Conservation (phyloP, 2,888 invertebrate genomes). For the Agrenia bidenticulata region DNA sequence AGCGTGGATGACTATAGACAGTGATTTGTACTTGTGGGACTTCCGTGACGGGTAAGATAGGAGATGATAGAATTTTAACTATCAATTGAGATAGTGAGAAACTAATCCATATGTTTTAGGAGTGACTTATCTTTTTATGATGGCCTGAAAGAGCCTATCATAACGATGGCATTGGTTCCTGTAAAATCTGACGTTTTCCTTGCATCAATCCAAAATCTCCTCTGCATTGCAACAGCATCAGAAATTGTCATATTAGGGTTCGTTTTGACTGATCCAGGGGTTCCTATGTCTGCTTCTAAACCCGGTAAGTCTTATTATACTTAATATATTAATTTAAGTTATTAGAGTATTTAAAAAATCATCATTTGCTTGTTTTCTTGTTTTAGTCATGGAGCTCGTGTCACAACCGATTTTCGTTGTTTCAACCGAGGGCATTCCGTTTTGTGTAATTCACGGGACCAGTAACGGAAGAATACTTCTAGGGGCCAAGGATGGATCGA, state of each 20-base stretch:
- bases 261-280: slow-evolving; percentile 54
- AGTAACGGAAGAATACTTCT: slow-evolving; percentile 86
- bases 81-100: background rate
- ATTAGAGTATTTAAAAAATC: too few species aligned
- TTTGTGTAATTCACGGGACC: slow-evolving; percentile 79
- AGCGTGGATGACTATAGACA: slow-evolving; percentile 97
- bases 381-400: slow-evolving; percentile 77
- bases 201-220: slow-evolving; percentile 82
- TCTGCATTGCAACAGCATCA: slow-evolving; percentile 90
- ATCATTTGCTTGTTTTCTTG: slow-evolving; percentile 5
- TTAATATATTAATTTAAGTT: background rate
- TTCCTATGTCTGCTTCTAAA: slow-evolving; percentile 29
- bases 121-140: slow-evolving; percentile 96
- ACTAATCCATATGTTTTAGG: slow-evolving; percentile 59
- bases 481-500: slow-evolving; percentile 88
- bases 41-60: slow-evolving; percentile 76
- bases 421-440: slow-evolving; percentile 83
- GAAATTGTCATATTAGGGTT: slow-evolving; percentile 89
- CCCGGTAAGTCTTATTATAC: slow-evolving; percentile 16
- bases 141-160: slow-evolving; percentile 89
- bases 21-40: slow-evolving; percentile 97
- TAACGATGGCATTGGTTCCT: slow-evolving; percentile 82
- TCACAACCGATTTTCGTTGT: slow-evolving; percentile 92
- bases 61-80: too few species aligned
- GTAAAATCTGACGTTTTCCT: slow-evolving; percentile 89